Percentiles rank a stretch among this genome's conserved stretches.
phyloP scores from a whole-genome alignment of 2,797 vertebrate genomes.

The Centroberyx gerrardi region DNA sequence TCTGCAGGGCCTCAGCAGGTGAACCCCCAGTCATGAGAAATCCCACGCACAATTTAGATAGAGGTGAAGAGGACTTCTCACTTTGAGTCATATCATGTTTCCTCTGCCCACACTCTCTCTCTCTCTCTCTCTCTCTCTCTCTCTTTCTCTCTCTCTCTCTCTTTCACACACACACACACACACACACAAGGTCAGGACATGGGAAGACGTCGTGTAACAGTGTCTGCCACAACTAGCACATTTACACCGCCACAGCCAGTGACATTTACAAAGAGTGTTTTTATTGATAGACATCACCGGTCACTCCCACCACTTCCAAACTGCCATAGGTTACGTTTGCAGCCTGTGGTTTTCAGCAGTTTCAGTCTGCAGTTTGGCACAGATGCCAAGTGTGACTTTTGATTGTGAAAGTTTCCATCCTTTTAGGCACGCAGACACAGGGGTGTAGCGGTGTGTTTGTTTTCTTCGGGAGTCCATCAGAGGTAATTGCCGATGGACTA shows the following conservation, averaged over 20 bases:
- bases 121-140: slow-evolving; percentile 19
- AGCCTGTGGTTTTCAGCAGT: slow-evolving; percentile 47
- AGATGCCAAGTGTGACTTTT: slow-evolving; percentile 37
- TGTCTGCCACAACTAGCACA: slow-evolving; percentile 39
- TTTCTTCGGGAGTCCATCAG: background rate
- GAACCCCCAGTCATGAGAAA: slow-evolving; percentile 75
- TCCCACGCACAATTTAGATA: slow-evolving; percentile 79
- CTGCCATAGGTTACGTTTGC: slow-evolving; percentile 34
- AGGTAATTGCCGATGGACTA: too few species aligned
- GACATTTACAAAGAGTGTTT: slow-evolving; percentile 73
- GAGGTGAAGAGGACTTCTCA: slow-evolving; percentile 84
- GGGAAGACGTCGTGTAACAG: slow-evolving; percentile 34
- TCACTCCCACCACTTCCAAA: slow-evolving; percentile 75
- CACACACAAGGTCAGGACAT: slow-evolving; percentile 28
- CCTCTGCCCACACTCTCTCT: slow-evolving; percentile 79
- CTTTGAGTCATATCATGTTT: slow-evolving; percentile 85
- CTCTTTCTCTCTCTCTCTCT: slow-evolving; percentile 6
- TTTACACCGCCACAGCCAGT: slow-evolving; percentile 62
- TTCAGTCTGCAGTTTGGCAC: slow-evolving; percentile 58
- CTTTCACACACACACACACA: slow-evolving; percentile 14
- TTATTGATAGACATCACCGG: slow-evolving; percentile 69
- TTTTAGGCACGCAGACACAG: background rate
- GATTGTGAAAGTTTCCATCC: slow-evolving; percentile 36
- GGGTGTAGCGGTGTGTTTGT: background rate
- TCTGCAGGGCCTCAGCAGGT: slow-evolving; percentile 76